phyloP scores from a whole-genome alignment of 2,888 invertebrate species.

The Phasia obesa region DNA sequence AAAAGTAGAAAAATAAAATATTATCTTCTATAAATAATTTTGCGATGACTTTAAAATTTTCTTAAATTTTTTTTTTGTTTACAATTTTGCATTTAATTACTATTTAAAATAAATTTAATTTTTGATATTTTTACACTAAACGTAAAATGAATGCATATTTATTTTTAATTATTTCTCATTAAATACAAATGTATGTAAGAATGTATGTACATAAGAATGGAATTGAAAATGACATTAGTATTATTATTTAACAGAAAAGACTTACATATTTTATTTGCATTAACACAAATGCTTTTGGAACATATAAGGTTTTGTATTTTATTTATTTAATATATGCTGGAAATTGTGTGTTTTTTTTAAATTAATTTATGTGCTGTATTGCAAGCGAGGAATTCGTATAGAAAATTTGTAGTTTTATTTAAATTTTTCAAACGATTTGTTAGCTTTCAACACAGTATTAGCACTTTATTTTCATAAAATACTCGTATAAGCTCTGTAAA shows the following conservation, averaged over 20 bases:
- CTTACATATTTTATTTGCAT: not conserved
- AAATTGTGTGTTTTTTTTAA: too few relatives aligned
- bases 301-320: too few relatives aligned
- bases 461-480: too few relatives aligned
- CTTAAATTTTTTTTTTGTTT: not conserved
- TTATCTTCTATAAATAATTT: constrained; percentile 17
- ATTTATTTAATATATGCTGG: too few relatives aligned
- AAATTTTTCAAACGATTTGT: too few relatives aligned
- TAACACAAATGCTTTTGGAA: not conserved
- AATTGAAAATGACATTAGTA: constrained; percentile 23
- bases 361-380: too few relatives aligned
- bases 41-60: constrained; percentile 14
- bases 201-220: too few relatives aligned
- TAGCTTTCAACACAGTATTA: too few relatives aligned
- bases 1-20: constrained; percentile 21
- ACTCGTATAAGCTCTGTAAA: too few relatives aligned
- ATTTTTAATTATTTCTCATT: constrained; percentile 23
- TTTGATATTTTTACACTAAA: constrained; percentile 36
- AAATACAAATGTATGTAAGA: too few relatives aligned
- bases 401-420: too few relatives aligned
- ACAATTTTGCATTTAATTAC: not conserved
- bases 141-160: constrained; percentile 38
- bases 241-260: not conserved
- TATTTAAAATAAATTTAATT: constrained; percentile 27
- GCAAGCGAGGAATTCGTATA: too few relatives aligned